Evolutionary conservation across 2,888 invertebrate genomes (phyloP).

Genomic region (Pasiphila rectangulata): DNA sequence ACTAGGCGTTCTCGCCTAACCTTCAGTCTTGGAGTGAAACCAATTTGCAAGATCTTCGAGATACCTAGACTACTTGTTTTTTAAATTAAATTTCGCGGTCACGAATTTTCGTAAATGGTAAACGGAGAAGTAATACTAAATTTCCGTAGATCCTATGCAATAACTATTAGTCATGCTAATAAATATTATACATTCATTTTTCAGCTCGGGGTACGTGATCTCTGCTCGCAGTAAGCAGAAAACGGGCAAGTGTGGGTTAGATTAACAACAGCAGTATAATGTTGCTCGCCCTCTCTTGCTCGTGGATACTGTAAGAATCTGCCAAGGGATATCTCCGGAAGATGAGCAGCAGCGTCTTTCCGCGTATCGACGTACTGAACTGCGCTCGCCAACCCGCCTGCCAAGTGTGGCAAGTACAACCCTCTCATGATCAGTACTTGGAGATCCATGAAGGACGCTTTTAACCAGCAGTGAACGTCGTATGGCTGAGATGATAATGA

Average conservation of each 20-base stretch:
- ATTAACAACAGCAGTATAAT: too few species aligned
- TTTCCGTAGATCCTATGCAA: neutral
- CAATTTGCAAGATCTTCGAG: conserved; percentile 22
- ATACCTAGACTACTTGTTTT: conserved; percentile 13
- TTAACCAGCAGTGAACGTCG: too few species aligned
- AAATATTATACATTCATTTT: conserved; percentile 4
- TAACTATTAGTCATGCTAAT: neutral
- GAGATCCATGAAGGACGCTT: too few species aligned
- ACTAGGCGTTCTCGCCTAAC: conserved; percentile 12
- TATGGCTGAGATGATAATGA: too few species aligned
- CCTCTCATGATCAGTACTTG: too few species aligned
- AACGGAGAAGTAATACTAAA: neutral
- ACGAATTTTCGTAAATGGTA: conserved; percentile 9
- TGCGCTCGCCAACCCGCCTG: too few species aligned
- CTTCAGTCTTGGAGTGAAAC: conserved; percentile 14
- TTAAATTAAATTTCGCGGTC: conserved; percentile 19
- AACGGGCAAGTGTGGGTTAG: conserved; percentile 9
- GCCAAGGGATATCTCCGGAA: too few species aligned
- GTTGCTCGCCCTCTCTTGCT: too few species aligned
- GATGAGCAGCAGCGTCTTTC: too few species aligned
- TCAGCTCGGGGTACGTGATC: conserved; percentile 27
- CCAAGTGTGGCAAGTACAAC: too few species aligned
- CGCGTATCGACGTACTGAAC: too few species aligned
- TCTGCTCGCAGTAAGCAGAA: conserved; percentile 25
- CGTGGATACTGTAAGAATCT: too few species aligned